Evolutionary conservation across 2,113 vertebrate genomes (phyloP).

Genomic region (Cinclus mexicanus): DNA sequence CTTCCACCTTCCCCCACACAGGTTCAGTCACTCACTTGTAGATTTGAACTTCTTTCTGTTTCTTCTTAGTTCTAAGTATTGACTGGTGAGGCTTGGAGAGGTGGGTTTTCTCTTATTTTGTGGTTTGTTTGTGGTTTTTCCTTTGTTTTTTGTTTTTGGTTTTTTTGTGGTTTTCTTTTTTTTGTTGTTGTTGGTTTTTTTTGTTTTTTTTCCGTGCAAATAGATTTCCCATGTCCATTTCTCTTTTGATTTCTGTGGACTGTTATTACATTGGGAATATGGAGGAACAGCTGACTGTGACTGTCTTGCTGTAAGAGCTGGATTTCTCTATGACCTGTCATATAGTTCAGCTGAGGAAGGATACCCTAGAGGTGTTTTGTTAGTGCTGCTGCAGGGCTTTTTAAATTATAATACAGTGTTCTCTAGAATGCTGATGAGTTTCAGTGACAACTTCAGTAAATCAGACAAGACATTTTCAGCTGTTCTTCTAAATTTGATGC

Average conservation of each 20-base stretch:
- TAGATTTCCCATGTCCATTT: not conserved
- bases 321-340: not conserved
- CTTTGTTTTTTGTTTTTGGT: no score
- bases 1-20: not conserved
- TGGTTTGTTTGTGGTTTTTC: accelerated
- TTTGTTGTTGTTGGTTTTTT: accelerated
- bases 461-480: not conserved
- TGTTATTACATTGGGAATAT: not conserved
- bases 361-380: not conserved
- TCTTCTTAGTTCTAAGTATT: not conserved
- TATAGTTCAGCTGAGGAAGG: not conserved
- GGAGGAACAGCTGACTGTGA: not conserved
- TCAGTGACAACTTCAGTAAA: not conserved
- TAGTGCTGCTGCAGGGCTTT: constrained; percentile 3
- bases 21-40: not conserved
- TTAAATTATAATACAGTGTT: not conserved
- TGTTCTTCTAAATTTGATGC: not conserved
- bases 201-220: not conserved
- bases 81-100: not conserved
- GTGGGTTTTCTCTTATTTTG: not conserved
- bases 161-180: no score
- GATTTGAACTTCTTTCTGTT: not conserved
- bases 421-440: not conserved
- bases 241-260: not conserved
- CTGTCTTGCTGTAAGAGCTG: not conserved